phyloP scores from a whole-genome alignment of 2,113 vertebrate genomes.

The Etheostoma spectabile region DNA sequence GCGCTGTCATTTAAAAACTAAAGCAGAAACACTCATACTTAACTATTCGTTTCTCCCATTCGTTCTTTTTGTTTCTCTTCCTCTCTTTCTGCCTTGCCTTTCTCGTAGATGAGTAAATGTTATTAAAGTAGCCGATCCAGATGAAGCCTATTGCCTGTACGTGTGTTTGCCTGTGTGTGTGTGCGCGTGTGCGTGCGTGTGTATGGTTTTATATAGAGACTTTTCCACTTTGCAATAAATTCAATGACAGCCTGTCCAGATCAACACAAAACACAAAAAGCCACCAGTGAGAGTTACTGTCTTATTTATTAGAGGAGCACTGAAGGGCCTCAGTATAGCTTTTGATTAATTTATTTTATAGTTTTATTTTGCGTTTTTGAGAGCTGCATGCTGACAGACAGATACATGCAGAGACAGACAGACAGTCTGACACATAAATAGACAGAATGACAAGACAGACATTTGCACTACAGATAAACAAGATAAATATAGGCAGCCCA shows the following conservation, averaged over 20 bases:
- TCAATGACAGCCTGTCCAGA: constrained; percentile 53
- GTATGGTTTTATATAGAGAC: constrained; percentile 53
- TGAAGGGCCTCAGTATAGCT: constrained; percentile 15
- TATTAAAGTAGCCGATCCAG: constrained; percentile 63
- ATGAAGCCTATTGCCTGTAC: constrained; percentile 40
- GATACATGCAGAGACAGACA: background rate
- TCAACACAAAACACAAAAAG: constrained; percentile 29
- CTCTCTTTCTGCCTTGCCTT: background rate
- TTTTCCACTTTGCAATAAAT: constrained; percentile 60
- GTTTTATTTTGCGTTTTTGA: background rate
- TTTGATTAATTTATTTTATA: constrained; percentile 35
- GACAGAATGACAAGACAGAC: constrained; percentile 21
- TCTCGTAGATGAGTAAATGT: constrained; percentile 61
- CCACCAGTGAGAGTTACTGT: constrained; percentile 25
- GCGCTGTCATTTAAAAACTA: constrained; percentile 57
- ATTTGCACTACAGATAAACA: constrained; percentile 50
- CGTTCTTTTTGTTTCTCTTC: background rate
- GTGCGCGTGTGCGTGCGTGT: constrained; percentile 15
- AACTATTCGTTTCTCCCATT: constrained; percentile 24
- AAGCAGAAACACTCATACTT: constrained; percentile 52
- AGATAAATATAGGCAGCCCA: constrained; percentile 48
- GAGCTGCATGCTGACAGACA: constrained; percentile 8
- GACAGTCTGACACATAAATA: constrained; percentile 13
- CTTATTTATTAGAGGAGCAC: constrained; percentile 35
- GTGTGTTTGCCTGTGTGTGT: constrained; percentile 15